Evolutionary conservation across 2,888 invertebrate species (phyloP), one percentile per base, ranked within the genome.

Genomic region (Mellilla xanthometata): DNA sequence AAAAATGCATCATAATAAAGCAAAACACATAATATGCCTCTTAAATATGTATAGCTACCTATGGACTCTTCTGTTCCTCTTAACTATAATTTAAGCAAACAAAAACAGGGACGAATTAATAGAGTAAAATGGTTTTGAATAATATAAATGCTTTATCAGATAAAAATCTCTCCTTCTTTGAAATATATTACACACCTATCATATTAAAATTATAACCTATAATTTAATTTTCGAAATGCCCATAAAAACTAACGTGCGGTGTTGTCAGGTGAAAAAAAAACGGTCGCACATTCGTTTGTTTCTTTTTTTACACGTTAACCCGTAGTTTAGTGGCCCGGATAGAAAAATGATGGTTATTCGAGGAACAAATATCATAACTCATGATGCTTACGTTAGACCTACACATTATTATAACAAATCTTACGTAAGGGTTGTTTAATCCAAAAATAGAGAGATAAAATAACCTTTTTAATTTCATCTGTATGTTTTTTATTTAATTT

Each of bases 171-270:
- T 66, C 68, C 72, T 69, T 67, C 74, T 68, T 65, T 62, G 71
- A 79, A 83, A 87, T 85, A 85, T 83, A 80, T 87, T 81, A 85
- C 70, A 76, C 82, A 83, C 79, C 83, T 83, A 86, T 88, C 86
- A 79, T 85, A 89, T 88, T 86, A 87, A 83, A 86, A 83, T 85
- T 86, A 86, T 81, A 87, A 82, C 84, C 85, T 84, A 83, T 88
- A 89, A 89, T 88, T 88, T 85, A 88, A 87, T 89, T 87, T 89
- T 82, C 74, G 72, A 82, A 83, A 81, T 73, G 76, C 70, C 64
- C 66, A 77, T 71, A 86, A 86, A 61, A 86, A 85, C 72, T 65
- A 63, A 76, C 64, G 70, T 70, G 71, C 76, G 79, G 80, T 82
- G 81, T 78, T 82, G 84, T 81, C 80, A 82, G 83, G 72, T 79